Percentiles rank a stretch among this genome's conserved stretches.
phyloP scores from a whole-genome alignment of 2,797 vertebrate genomes.

The Malurus splendens region DNA sequence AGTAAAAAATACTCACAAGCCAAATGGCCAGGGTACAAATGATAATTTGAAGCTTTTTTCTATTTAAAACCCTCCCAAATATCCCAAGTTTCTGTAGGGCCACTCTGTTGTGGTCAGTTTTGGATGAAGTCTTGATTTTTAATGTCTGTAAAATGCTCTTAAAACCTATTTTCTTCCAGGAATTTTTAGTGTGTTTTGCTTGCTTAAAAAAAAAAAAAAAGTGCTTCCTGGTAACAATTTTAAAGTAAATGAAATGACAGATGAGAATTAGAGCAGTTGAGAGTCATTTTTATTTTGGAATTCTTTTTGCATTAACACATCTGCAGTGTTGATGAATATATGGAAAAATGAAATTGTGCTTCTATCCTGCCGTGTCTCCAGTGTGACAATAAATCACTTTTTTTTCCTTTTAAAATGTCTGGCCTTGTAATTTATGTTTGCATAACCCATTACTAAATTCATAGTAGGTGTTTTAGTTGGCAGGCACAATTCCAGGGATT shows the following conservation, averaged over 20 bases:
- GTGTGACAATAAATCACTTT: conserved; percentile 83
- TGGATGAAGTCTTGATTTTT: background rate
- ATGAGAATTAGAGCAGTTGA: conserved; percentile 44
- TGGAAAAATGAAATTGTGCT: conserved; percentile 83
- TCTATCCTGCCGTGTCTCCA: conserved; percentile 81
- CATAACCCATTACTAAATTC: conserved; percentile 87
- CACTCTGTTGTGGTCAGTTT: background rate
- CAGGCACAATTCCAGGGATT: conserved; percentile 71
- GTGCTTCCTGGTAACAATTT: conserved; percentile 8
- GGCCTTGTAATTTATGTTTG: conserved; percentile 86
- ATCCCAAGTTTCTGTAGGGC: background rate
- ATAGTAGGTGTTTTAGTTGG: conserved; percentile 84
- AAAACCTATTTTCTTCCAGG: background rate
- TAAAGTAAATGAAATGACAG: conserved; percentile 48
- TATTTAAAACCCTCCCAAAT: background rate
- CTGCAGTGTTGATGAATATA: conserved; percentile 80
- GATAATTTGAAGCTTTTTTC: background rate
- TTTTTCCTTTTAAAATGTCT: conserved; percentile 88
- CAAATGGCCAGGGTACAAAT: background rate
- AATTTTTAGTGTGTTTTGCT: background rate
- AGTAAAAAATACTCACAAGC: background rate
- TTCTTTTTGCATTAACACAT: conserved; percentile 83
- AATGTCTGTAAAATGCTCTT: background rate
- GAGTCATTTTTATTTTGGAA: conserved; percentile 70
- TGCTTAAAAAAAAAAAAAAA: background rate